phyloP scores from a whole-genome alignment of 2,797 vertebrate genomes.

The Trichosurus vulpecula region DNA sequence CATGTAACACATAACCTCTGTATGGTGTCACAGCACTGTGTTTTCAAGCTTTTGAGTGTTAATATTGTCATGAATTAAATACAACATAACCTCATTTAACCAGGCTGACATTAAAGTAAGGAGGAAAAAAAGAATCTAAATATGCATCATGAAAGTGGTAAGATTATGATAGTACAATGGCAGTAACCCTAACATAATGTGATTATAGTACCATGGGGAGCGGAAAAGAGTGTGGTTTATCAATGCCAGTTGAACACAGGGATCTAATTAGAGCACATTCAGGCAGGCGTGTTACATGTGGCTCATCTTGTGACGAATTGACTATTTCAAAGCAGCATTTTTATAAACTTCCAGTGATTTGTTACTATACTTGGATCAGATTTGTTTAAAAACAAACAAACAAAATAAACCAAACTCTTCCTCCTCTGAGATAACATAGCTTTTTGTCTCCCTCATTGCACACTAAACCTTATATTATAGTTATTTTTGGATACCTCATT shows the following conservation, averaged over 20 bases:
- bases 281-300: slow-evolving; percentile 69
- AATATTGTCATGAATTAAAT: slow-evolving; percentile 65
- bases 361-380: slow-evolving; percentile 47
- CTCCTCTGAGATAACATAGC: not conserved
- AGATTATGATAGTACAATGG: slow-evolving; percentile 80
- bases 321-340: slow-evolving; percentile 61
- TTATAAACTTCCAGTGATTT: slow-evolving; percentile 48
- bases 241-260: slow-evolving; percentile 77
- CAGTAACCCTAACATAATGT: slow-evolving; percentile 79
- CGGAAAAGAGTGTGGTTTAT: slow-evolving; percentile 76
- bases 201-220: slow-evolving; percentile 68
- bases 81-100: slow-evolving; percentile 72
- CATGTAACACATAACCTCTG: slow-evolving; percentile 65
- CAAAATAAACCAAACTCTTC: not conserved
- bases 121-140: slow-evolving; percentile 66
- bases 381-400: slow-evolving; percentile 53
- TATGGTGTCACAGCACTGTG: slow-evolving; percentile 72
- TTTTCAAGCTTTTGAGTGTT: slow-evolving; percentile 77
- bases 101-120: slow-evolving; percentile 77
- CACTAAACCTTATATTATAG: not conserved
- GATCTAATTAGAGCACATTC: slow-evolving; percentile 79
- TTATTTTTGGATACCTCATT: not conserved
- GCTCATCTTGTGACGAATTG: slow-evolving; percentile 76
- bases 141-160: slow-evolving; percentile 70
- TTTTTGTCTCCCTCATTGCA: not conserved